phyloP scores from a whole-genome alignment of 2,888 invertebrate species.

The Mesorhabditis belari region DNA sequence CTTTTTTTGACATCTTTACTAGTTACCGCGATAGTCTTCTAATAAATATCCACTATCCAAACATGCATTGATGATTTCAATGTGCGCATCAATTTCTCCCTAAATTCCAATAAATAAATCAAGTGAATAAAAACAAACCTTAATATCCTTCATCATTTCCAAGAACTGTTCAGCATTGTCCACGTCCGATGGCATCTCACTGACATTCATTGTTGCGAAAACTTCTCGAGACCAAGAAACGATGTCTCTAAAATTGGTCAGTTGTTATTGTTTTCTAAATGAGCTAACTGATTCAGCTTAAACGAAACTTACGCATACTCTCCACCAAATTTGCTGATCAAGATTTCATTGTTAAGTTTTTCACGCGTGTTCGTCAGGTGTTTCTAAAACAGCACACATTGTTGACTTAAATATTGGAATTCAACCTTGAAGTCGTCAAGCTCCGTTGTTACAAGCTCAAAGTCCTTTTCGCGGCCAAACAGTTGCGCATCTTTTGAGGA shows the following conservation, averaged over 20 bases:
- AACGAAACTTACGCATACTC: not conserved
- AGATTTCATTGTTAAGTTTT: not conserved
- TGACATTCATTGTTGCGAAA: not conserved
- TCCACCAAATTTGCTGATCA: not conserved
- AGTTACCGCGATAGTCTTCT: too few species aligned
- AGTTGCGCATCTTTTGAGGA: too few species aligned
- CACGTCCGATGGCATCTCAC: not conserved
- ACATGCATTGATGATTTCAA: not conserved
- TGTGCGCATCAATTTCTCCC: not conserved
- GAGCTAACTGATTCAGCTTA: not conserved
- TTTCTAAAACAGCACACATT: not conserved
- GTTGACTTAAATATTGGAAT: not conserved
- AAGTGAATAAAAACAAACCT: not conserved
- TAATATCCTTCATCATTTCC: not conserved
- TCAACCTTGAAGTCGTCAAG: too few species aligned
- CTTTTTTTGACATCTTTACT: not conserved
- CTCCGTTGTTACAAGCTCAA: too few species aligned
- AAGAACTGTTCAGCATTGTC: not conserved
- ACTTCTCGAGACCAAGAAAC: not conserved
- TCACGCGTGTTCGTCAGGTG: not conserved
- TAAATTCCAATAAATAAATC: not conserved
- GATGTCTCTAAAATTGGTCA: not conserved
- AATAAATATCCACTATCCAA: too few species aligned
- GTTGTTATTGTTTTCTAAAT: too few species aligned
- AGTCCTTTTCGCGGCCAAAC: too few species aligned